Percentiles rank a stretch among this genome's conserved stretches.
Conservation (phyloP, 92 coral and sea anemone species). For the Desmophyllum pertusum region DNA sequence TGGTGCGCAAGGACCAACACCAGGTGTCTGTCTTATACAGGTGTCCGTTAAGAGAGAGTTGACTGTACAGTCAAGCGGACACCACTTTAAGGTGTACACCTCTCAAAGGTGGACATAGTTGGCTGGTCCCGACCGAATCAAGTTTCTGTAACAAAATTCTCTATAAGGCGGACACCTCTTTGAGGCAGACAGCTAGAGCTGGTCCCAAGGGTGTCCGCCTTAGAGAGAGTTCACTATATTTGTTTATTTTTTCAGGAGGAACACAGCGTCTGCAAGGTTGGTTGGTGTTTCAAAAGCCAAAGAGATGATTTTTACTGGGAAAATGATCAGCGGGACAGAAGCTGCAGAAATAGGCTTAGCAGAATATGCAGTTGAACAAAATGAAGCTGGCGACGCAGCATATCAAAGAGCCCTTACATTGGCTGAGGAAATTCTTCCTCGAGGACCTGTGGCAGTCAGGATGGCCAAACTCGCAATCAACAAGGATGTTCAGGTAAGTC, state of each 20-base stretch:
- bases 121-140: too few relatives aligned
- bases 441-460: constrained; percentile 91
- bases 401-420: constrained; percentile 78
- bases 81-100: too few relatives aligned
- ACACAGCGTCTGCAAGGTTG: constrained; percentile 89
- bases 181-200: too few relatives aligned
- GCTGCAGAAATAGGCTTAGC: constrained; percentile 87
- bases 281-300: constrained; percentile 94
- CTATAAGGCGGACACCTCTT: too few relatives aligned
- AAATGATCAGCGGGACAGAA: constrained; percentile 74
- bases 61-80: too few relatives aligned
- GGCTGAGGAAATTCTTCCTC: constrained; percentile 89
- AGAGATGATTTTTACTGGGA: constrained; percentile 89
- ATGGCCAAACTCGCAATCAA: constrained; percentile 97
- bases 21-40: too few relatives aligned
- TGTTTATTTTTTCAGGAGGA: constrained; percentile 72
- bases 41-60: too few relatives aligned
- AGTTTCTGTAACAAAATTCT: too few relatives aligned
- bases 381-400: constrained; percentile 77
- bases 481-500: constrained; percentile 82
- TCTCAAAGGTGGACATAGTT: too few relatives aligned
- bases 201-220: too few relatives aligned
- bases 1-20: too few relatives aligned
- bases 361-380: constrained; percentile 86
- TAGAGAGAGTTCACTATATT: too few relatives aligned